Percentiles rank a stretch among this genome's conserved stretches.
These are phyloP conservation scores for Paedocypris sp. DNA, from an alignment of 2,113 vertebrate species.

Conservation along the genomic window DNA sequence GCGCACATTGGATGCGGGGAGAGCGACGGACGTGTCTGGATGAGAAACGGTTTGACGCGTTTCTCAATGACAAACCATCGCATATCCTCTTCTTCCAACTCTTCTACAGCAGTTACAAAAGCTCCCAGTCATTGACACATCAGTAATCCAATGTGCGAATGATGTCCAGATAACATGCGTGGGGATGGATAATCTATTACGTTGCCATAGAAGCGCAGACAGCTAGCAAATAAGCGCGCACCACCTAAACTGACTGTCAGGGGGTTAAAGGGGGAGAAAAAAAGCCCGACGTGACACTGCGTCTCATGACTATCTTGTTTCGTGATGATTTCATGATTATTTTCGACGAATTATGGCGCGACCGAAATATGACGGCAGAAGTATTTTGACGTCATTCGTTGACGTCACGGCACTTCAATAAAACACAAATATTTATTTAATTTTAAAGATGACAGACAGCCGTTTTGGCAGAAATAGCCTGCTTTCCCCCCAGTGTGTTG, in stretches of 20 bases:
- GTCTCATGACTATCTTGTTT: background rate
- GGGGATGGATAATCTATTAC: conserved; percentile 64
- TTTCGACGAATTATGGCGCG: background rate
- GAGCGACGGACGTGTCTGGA: conserved; percentile 57
- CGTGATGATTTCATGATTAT: conserved; percentile 18
- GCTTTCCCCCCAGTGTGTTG: too few relatives aligned
- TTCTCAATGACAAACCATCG: conserved; percentile 62
- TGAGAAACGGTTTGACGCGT: conserved; percentile 37
- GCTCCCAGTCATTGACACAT: conserved; percentile 39
- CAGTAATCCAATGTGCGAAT: conserved; percentile 63
- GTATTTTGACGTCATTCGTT: conserved; percentile 2
- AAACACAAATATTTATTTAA: too few relatives aligned
- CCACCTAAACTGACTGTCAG: conserved; percentile 65
- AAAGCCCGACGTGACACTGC: conserved; percentile 4
- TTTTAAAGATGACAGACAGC: too few relatives aligned
- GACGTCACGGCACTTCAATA: background rate
- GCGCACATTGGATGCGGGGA: conserved; percentile 52
- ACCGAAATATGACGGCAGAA: background rate
- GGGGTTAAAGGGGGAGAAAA: background rate
- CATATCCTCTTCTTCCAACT: conserved; percentile 43
- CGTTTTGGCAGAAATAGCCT: too few relatives aligned
- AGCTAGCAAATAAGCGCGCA: conserved; percentile 70
- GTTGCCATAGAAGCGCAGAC: conserved; percentile 80
- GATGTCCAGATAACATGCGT: conserved; percentile 70
- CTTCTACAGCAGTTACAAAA: conserved; percentile 35